A percentile compares a stretch with the other conserved stretches of the same genome.
Evolutionary conservation across 2,888 invertebrate species (phyloP).

Genomic region (Athetis lepigone): DNA sequence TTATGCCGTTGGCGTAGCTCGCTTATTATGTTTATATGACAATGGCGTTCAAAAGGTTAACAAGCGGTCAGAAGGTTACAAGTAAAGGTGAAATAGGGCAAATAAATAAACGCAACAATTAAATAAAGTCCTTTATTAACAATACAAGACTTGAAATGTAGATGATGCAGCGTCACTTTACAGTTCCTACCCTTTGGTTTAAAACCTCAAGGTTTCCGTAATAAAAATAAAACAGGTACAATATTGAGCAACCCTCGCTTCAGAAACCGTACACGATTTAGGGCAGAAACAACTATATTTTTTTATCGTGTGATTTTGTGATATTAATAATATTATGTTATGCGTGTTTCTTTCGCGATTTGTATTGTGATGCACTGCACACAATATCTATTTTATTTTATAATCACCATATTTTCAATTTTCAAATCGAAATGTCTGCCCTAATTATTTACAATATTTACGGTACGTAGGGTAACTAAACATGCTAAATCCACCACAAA

Average conservation of each 20-base stretch:
- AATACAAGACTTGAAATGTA: slow-evolving; percentile 56
- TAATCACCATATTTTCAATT: too few relatives aligned
- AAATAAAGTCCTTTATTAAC: slow-evolving; percentile 56
- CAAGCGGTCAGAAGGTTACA: too few relatives aligned
- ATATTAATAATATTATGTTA: background rate
- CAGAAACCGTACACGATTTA: slow-evolving; percentile 27
- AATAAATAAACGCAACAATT: slow-evolving; percentile 31
- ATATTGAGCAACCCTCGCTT: slow-evolving; percentile 62
- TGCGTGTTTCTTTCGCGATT: background rate
- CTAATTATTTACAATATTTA: slow-evolving; percentile 15
- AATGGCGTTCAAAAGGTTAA: too few relatives aligned
- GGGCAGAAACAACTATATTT: slow-evolving; percentile 18
- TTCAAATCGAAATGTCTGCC: slow-evolving; percentile 5
- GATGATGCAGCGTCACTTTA: slow-evolving; percentile 55
- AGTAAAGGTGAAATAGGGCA: background rate
- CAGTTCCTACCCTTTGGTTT: slow-evolving; percentile 46
- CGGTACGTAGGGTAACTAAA: slow-evolving; percentile 31
- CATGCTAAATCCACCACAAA: slow-evolving; percentile 41
- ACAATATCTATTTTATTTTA: too few relatives aligned
- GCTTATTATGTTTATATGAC: too few relatives aligned
- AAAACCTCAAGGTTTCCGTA: slow-evolving; percentile 42
- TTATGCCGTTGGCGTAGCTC: too few relatives aligned
- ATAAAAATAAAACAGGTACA: slow-evolving; percentile 68
- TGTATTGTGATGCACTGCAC: background rate
- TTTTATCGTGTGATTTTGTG: slow-evolving; percentile 10